Conservation (phyloP, 2,113 vertebrate species). For the Ailuropoda melanoleuca region DNA sequence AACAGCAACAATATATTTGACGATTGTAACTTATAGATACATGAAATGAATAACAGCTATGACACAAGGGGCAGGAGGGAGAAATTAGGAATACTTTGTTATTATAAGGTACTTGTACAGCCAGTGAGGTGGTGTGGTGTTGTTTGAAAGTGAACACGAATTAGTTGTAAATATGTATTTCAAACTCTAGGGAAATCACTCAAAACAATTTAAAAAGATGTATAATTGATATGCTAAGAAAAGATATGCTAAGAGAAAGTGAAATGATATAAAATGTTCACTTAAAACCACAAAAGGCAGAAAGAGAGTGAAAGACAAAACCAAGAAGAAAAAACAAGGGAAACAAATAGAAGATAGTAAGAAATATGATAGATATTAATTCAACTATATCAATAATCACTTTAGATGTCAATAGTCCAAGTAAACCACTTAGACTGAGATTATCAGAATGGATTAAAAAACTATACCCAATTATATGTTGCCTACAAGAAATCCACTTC, state of each 20-base stretch:
- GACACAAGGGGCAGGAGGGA: background rate
- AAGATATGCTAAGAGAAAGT: background rate
- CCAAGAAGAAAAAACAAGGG: background rate
- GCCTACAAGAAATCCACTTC: background rate
- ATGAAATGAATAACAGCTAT: background rate
- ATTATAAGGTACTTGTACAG: background rate
- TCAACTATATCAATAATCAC: background rate
- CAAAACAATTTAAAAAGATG: background rate
- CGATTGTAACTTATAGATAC: background rate
- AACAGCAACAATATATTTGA: background rate
- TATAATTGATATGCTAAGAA: background rate
- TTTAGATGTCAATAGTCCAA: background rate
- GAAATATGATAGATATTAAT: background rate
- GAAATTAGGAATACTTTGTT: background rate
- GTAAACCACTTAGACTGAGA: background rate
- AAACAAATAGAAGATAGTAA: background rate
- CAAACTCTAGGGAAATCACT: background rate
- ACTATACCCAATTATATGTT: background rate
- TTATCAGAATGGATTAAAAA: background rate
- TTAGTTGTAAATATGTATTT: background rate
- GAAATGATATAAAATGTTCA: background rate
- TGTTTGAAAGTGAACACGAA: background rate
- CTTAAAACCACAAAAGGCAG: background rate
- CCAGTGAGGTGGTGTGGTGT: background rate
- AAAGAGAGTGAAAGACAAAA: constrained; percentile 9